phyloP scores from a whole-genome alignment of 2,888 invertebrate genomes.

The Nebria salina region DNA sequence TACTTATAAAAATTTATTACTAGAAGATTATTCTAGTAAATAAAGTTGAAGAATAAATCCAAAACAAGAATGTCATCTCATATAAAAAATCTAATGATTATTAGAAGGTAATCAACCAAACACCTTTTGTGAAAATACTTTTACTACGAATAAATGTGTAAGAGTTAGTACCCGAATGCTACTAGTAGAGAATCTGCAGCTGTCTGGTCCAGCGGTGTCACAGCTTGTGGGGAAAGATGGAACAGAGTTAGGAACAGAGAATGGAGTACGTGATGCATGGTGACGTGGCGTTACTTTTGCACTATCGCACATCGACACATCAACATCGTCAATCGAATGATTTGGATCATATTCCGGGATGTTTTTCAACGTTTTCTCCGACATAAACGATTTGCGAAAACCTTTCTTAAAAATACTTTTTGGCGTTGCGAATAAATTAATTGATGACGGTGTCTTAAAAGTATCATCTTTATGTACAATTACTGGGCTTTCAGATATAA shows the following conservation, averaged over 20 bases:
- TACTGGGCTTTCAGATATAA: neutral
- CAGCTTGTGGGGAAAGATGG: constrained; percentile 33
- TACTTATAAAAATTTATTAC: too few relatives aligned
- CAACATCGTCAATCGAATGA: constrained; percentile 40
- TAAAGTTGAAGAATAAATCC: neutral
- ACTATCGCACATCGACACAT: constrained; percentile 37
- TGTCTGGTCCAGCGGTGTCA: constrained; percentile 45
- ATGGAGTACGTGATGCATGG: constrained; percentile 10
- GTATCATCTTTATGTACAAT: constrained; percentile 20
- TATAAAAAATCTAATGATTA: neutral
- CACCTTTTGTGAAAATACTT: constrained; percentile 23
- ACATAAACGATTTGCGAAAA: constrained; percentile 44
- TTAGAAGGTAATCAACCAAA: neutral
- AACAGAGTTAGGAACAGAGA: constrained; percentile 15
- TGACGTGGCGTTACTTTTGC: constrained; percentile 25
- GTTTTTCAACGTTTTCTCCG: constrained; percentile 35
- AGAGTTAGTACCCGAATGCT: constrained; percentile 46
- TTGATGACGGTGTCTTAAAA: constrained; percentile 34
- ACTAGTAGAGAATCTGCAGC: constrained; percentile 43
- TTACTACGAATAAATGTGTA: constrained; percentile 38
- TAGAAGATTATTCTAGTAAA: too few relatives aligned
- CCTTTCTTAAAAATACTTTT: constrained; percentile 44
- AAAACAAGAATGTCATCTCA: neutral
- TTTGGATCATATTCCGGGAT: constrained; percentile 39
- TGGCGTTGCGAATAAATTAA: constrained; percentile 38